phyloP scores from a whole-genome alignment of 2,888 invertebrate genomes.

The Mimachlamys varia region DNA sequence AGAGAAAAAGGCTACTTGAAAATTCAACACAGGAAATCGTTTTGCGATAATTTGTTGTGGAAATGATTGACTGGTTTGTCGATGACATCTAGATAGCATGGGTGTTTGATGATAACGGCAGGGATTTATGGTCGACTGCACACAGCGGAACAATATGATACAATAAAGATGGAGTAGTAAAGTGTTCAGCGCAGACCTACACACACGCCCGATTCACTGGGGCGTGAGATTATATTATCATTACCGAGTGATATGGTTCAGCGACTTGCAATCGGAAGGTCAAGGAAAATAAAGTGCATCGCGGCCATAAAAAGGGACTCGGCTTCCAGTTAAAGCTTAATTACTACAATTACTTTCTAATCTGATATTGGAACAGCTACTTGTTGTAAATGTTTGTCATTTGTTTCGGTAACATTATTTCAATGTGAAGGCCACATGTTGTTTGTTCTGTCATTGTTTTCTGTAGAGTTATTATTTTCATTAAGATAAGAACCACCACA shows the following conservation, averaged over 20 bases:
- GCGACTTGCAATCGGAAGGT: background rate
- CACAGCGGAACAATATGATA: background rate
- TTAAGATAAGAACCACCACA: no score
- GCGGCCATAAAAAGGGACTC: background rate
- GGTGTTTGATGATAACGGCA: constrained; percentile 7
- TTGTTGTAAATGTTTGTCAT: no score
- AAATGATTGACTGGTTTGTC: constrained; percentile 6
- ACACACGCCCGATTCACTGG: background rate
- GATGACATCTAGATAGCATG: constrained; percentile 24
- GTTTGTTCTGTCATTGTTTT: no score
- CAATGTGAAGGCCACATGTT: no score
- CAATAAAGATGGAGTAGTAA: background rate
- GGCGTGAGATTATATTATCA: constrained; percentile 9
- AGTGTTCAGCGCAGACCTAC: background rate
- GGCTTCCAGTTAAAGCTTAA: no score
- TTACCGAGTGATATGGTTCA: background rate
- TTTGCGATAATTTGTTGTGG: constrained; percentile 24
- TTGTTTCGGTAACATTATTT: no score
- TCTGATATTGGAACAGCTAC: no score
- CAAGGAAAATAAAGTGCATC: background rate
- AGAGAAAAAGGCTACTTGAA: background rate
- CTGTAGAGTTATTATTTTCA: no score
- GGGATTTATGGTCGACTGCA: background rate
- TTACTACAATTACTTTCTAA: background rate
- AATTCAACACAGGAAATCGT: constrained; percentile 19